A percentile compares a stretch with the other conserved stretches of the same genome.
Conservation (phyloP, 2,113 vertebrate species). For the Platichthys stellatus region DNA sequence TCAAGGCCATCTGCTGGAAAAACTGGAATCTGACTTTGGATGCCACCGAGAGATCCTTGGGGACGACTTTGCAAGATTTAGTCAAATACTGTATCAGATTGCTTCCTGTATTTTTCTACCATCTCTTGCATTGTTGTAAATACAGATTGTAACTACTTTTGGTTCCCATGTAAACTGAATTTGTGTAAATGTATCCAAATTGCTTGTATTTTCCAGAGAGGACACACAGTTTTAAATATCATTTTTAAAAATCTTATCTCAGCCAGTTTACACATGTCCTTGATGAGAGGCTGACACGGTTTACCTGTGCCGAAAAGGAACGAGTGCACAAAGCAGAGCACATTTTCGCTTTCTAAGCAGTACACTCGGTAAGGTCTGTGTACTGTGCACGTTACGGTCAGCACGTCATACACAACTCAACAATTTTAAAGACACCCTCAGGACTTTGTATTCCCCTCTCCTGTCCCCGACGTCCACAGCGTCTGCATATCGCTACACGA, state of each 20-base stretch:
- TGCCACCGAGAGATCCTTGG: slow-evolving; percentile 38
- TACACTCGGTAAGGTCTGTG: slow-evolving; percentile 4
- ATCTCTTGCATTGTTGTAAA: slow-evolving; percentile 79
- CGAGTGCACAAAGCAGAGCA: slow-evolving; percentile 38
- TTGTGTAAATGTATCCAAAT: slow-evolving; percentile 70
- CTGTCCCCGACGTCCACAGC: slow-evolving; percentile 2
- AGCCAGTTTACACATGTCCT: slow-evolving; percentile 53
- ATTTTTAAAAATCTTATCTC: not conserved
- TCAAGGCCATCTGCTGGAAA: slow-evolving; percentile 46
- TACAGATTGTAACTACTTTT: slow-evolving; percentile 68
- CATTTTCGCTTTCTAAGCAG: not conserved
- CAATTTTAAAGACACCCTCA: slow-evolving; percentile 53
- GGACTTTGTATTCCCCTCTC: slow-evolving; percentile 40
- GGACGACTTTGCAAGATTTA: slow-evolving; percentile 74
- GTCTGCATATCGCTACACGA: slow-evolving; percentile 42
- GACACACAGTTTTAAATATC: not conserved
- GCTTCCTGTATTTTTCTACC: slow-evolving; percentile 64
- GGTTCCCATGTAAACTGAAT: slow-evolving; percentile 43
- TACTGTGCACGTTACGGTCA: slow-evolving; percentile 24
- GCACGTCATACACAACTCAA: slow-evolving; percentile 38
- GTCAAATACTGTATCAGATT: slow-evolving; percentile 45
- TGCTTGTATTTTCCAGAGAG: slow-evolving; percentile 30
- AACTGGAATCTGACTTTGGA: slow-evolving; percentile 36
- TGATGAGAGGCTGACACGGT: slow-evolving; percentile 32
- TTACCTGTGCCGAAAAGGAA: slow-evolving; percentile 39